Conservation (phyloP, 2,888 invertebrate species). For the Macrophya annulata region DNA sequence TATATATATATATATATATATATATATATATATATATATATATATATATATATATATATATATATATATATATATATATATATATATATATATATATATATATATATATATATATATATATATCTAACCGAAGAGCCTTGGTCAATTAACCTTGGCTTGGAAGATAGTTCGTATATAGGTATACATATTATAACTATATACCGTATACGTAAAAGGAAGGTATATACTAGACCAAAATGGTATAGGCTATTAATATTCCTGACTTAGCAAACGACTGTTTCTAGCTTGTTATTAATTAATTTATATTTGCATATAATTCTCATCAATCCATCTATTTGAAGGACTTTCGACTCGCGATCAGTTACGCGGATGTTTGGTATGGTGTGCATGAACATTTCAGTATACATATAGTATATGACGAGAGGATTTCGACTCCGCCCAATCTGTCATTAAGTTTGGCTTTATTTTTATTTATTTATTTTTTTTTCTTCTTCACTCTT, state of each 20-base stretch:
- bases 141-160: constrained; percentile 47
- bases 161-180: constrained; percentile 5
- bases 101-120: not conserved
- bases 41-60: not conserved
- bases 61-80: not conserved
- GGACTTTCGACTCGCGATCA: not conserved
- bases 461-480: not conserved
- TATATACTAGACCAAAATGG: constrained; percentile 19
- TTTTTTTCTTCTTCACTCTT: not conserved
- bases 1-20: not conserved
- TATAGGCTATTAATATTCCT: constrained; percentile 25
- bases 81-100: not conserved
- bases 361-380: not conserved
- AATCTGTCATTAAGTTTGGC: not conserved
- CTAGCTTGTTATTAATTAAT: constrained; percentile 9
- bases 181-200: not conserved
- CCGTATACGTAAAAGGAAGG: constrained; percentile 21
- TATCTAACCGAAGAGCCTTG: constrained; percentile 28
- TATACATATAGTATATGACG: not conserved
- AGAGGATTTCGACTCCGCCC: not conserved
- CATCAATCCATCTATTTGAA: constrained; percentile 21
- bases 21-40: not conserved
- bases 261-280: constrained; percentile 12
- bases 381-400: too few relatives aligned
- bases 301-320: constrained; percentile 12